Percentiles rank a stretch among this genome's conserved stretches.
Conservation (phyloP, 2,113 vertebrate species). For the Tinamus guttatus region DNA sequence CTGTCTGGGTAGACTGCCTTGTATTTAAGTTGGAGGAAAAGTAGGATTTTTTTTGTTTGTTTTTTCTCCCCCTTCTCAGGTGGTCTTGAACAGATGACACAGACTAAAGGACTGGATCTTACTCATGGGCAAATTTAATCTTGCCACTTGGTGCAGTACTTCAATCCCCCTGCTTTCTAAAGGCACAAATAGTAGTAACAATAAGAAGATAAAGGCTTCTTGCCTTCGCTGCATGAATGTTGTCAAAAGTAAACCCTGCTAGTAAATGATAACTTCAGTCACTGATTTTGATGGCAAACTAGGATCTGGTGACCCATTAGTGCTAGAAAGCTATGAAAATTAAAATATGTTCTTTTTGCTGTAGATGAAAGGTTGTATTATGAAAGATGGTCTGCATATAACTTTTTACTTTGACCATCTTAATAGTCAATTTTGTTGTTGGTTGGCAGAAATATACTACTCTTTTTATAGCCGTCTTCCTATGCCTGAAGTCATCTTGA, state of each 20-base stretch:
- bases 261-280: neutral
- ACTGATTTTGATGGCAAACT: neutral
- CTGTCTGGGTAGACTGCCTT: neutral
- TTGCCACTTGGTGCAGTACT: neutral
- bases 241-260: neutral
- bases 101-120: neutral
- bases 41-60: neutral
- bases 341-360: neutral
- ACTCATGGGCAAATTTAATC: neutral
- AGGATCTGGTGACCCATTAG: fast-evolving
- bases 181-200: neutral
- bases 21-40: neutral
- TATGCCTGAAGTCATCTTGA: neutral
- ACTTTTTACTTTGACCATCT: neutral
- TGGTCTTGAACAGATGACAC: neutral
- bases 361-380: neutral
- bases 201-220: neutral
- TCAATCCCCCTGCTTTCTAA: neutral
- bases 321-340: neutral
- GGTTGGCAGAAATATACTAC: neutral
- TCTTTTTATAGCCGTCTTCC: neutral
- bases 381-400: neutral
- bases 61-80: neutral
- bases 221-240: fast-evolving
- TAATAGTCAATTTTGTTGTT: neutral